A percentile compares a stretch with the other conserved stretches of the same genome.
Conservation (phyloP, 2,888 invertebrate species). For the Cheilosia pagana region DNA sequence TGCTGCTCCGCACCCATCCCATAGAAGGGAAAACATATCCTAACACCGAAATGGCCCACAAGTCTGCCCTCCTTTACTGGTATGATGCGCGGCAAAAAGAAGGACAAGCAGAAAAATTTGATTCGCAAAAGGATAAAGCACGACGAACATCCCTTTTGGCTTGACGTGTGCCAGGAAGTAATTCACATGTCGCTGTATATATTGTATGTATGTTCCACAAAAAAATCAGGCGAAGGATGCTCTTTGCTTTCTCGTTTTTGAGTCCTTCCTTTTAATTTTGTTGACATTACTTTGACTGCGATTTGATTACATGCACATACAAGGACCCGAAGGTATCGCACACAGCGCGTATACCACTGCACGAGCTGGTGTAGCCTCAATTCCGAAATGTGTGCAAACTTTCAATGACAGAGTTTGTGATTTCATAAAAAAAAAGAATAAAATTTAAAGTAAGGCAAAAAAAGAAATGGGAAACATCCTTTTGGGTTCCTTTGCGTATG, state of each 20-base stretch:
- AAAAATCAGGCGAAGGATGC: conserved; percentile 55
- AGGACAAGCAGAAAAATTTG: conserved; percentile 28
- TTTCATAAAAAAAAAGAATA: conserved; percentile 11
- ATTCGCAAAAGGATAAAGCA: conserved; percentile 57
- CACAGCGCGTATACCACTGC: conserved; percentile 19
- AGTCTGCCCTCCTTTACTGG: not conserved
- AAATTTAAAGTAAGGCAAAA: conserved; percentile 54
- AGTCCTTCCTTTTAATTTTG: conserved; percentile 66
- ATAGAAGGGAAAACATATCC: conserved; percentile 11
- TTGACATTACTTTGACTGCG: conserved; percentile 74
- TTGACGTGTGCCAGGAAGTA: conserved; percentile 65
- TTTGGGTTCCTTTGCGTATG: conserved; percentile 43
- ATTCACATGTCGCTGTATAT: conserved; percentile 56
- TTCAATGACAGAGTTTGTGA: conserved; percentile 33
- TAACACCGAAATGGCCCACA: conserved; percentile 34
- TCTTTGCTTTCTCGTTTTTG: conserved; percentile 56
- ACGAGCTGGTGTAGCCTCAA: conserved; percentile 28
- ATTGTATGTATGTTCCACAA: conserved; percentile 18
- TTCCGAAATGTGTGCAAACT: conserved; percentile 23
- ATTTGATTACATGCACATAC: conserved; percentile 67
- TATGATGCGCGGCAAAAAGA: conserved; percentile 21
- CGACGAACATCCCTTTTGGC: conserved; percentile 41
- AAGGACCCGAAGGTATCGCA: conserved; percentile 67
- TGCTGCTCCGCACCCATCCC: conserved; percentile 6
- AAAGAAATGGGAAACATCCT: conserved; percentile 23